Evolutionary conservation across 2,113 vertebrate genomes (phyloP), one percentile per base, ranked within the genome.

Genomic region (Thymallus thymallus): DNA sequence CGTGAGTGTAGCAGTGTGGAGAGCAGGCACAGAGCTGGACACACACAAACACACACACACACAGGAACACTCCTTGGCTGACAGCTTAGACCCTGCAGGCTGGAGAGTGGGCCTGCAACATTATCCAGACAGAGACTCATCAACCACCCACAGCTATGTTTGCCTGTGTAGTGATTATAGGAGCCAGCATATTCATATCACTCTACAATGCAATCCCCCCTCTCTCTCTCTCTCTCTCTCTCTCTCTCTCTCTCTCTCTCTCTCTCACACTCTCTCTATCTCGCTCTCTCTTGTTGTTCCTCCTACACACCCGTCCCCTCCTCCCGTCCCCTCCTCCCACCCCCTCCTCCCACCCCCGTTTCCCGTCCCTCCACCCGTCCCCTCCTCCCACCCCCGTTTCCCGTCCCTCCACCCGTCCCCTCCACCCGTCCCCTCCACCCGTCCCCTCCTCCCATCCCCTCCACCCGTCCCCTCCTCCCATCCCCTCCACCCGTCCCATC

Each of bases 91-190:
- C 35, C 35, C 35, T 41, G 35, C 35, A 41, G 35, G 9, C 51
- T 61, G 13, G 68, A 63, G 74, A 10, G 71, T 51, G 23, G 30
- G 32, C 70, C 58, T 13, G 68, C 26, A 65, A 78, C 75, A 84
- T 77, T 82, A 85, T 84, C 82, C 85, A 88, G 87, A 88, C 85
- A 88, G 86, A 88, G 74, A 86, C 9, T 41, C 35, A 41, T 41
- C 35, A 86, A 76, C 82, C 75, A 75, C 79, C 83, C 67, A 63
- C 61, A 1, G 12, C 61, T 23, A 29, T 69, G 20, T 32, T 13
- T 3, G 32, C 12, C 67, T 69, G 45, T 23, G 35, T 16, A 23
- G 67, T 24, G 22, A 35, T 48, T 41, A 41, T 81, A 74, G 68
- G 35, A 41, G 74, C 75, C 84, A 84, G 80, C 80, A 79, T 77